Conservation (phyloP, 2,113 vertebrate species). For the Microtus pennsylvanicus region DNA sequence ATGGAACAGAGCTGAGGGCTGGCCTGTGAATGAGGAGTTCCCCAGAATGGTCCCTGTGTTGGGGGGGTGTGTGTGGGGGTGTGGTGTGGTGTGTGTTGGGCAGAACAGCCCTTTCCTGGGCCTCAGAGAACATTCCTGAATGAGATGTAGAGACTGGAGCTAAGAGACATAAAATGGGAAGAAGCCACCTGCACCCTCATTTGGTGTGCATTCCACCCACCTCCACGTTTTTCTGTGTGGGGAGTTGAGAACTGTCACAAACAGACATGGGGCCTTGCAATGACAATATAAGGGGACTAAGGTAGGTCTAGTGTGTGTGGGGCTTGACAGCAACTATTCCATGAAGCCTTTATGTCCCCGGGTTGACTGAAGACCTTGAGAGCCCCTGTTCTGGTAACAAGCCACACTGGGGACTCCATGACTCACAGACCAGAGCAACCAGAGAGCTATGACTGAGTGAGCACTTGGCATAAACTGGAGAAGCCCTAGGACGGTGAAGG, state of each 20-base stretch:
- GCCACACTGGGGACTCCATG: background rate
- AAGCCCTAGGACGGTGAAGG: background rate
- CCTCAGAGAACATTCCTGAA: background rate
- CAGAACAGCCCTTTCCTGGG: background rate
- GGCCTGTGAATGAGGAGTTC: background rate
- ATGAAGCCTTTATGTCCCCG: fast-evolving
- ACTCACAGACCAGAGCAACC: background rate
- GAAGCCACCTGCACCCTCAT: background rate
- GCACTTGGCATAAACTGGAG: background rate
- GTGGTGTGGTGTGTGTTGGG: no score
- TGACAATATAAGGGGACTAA: background rate
- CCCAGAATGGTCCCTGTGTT: background rate
- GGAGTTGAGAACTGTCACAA: background rate
- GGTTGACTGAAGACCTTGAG: background rate
- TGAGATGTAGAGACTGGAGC: background rate
- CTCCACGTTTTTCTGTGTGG: background rate
- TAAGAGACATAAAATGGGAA: background rate
- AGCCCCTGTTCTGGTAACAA: background rate
- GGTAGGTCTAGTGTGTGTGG: background rate
- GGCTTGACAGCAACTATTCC: background rate
- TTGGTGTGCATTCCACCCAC: background rate
- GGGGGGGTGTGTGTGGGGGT: no score
- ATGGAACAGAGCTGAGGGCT: background rate
- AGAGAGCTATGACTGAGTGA: background rate
- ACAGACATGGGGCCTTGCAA: fast-evolving